Evolutionary conservation across 1,140 invertebrate species (phyloP).

Genomic region (Cephus cinctus): DNA sequence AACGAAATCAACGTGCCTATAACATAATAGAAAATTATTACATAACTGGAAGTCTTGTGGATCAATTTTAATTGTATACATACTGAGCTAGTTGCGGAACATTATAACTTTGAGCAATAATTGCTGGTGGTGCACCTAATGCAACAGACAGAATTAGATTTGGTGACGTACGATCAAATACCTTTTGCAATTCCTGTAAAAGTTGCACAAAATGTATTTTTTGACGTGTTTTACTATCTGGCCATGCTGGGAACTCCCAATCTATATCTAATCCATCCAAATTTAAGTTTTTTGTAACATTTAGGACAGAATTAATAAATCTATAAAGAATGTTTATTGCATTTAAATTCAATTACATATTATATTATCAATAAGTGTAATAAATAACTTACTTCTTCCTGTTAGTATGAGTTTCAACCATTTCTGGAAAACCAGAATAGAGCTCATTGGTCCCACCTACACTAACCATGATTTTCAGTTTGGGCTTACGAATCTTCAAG

Average conservation of each 20-base stretch:
- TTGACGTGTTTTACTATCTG: constrained; percentile 52
- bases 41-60: constrained; percentile 12
- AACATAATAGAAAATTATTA: constrained; percentile 13
- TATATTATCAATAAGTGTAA: neutral
- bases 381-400: constrained; percentile 58
- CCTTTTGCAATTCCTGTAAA: constrained; percentile 66
- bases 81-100: constrained; percentile 73
- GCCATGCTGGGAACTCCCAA: constrained; percentile 79
- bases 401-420: constrained; percentile 67
- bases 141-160: constrained; percentile 70
- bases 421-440: constrained; percentile 63
- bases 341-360: neutral
- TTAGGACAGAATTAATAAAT: constrained; percentile 69
- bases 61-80: constrained; percentile 24
- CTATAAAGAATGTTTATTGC: constrained; percentile 37
- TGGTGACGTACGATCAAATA: constrained; percentile 61
- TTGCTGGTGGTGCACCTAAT: constrained; percentile 71
- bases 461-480: constrained; percentile 76
- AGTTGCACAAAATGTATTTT: constrained; percentile 72
- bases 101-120: constrained; percentile 75
- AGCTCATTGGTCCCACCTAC: constrained; percentile 68
- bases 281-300: constrained; percentile 61
- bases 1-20: constrained; percentile 76
- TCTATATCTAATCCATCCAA: constrained; percentile 84
- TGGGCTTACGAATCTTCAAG: constrained; percentile 65